These are phyloP conservation scores for Dasypus novemcinctus DNA, from an alignment of 2,113 vertebrate genomes.

Conservation along the genomic window DNA sequence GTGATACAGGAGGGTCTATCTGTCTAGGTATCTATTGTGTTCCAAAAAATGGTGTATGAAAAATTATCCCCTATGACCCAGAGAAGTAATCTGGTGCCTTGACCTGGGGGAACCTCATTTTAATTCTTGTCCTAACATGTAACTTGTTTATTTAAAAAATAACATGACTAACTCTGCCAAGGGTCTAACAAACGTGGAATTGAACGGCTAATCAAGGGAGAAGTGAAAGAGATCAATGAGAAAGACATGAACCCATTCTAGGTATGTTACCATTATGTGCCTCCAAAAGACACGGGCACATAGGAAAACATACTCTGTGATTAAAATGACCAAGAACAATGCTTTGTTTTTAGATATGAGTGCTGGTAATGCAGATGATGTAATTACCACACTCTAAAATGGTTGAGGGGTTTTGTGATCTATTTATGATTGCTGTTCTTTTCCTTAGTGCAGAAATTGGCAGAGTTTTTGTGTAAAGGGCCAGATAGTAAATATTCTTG, in stretches of 20 bases:
- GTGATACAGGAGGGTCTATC: not conserved
- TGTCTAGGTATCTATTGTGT: not conserved
- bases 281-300: not conserved
- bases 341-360: not conserved
- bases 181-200: not conserved
- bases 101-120: too few species aligned
- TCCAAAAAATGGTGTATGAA: not conserved
- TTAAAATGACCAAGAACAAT: not conserved
- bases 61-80: not conserved
- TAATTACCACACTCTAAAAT: not conserved
- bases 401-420: not conserved
- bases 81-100: not conserved
- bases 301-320: not conserved
- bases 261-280: not conserved
- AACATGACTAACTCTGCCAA: not conserved
- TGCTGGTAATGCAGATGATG: not conserved
- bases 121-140: not conserved
- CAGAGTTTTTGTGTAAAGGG: not conserved
- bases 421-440: too few species aligned
- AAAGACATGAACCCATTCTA: not conserved
- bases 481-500: not conserved
- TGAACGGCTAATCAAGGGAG: not conserved
- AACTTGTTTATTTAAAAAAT: not conserved
- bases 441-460: not conserved
- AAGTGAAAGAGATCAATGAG: not conserved